Evolutionary conservation across 1,140 invertebrate genomes (phyloP).

Genomic region (Cydia pomonella): DNA sequence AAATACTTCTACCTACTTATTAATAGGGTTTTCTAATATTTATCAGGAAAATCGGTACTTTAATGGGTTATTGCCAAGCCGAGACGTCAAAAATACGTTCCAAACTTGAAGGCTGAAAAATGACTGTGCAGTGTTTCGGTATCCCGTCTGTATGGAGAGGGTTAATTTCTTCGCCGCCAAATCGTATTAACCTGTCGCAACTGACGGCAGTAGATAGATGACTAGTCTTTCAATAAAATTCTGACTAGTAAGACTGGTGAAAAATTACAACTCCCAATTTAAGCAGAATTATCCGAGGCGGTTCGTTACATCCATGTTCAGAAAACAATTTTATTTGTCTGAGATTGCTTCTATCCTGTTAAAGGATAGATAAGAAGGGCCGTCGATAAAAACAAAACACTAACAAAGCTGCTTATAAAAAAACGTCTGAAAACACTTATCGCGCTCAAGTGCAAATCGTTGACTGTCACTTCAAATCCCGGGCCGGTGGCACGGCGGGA

Average conservation of each 20-base stretch:
- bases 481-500: constrained; percentile 65
- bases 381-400: constrained; percentile 52
- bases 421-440: constrained; percentile 78
- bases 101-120: constrained; percentile 38
- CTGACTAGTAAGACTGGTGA: constrained; percentile 13
- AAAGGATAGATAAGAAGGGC: constrained; percentile 36
- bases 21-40: background rate
- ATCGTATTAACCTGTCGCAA: constrained; percentile 43
- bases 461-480: constrained; percentile 77
- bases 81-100: constrained; percentile 35
- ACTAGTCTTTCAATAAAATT: constrained; percentile 35
- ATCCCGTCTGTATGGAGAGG: constrained; percentile 37
- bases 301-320: background rate
- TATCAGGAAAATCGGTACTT: background rate
- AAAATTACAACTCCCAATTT: constrained; percentile 31
- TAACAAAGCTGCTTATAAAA: constrained; percentile 74
- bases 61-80: background rate
- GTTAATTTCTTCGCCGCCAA: constrained; percentile 39
- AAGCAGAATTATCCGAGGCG: background rate
- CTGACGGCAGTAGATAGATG: constrained; percentile 40
- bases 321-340: background rate
- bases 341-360: constrained; percentile 38
- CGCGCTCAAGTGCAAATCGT: constrained; percentile 76
- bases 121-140: constrained; percentile 35
- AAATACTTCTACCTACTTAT: background rate